Evolutionary conservation across 2,888 invertebrate species (phyloP), one percentile per base, ranked within the genome.

Genomic region (Xestia rhomboidea): DNA sequence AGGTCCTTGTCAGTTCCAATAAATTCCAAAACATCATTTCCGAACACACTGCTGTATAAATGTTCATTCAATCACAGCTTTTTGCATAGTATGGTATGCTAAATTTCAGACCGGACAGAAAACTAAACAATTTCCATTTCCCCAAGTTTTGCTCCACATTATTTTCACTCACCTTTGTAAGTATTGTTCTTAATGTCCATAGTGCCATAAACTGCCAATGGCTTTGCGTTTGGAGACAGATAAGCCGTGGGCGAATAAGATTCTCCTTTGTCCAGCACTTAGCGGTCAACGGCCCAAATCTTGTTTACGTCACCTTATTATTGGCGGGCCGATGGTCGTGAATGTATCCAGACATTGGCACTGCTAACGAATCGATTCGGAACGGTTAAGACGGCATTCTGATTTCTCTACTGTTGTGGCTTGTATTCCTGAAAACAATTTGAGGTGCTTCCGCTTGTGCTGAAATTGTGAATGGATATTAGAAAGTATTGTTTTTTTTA

Each of bases 231-330:
- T 78, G 71, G 66, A 51, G 69, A 76, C 76, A n/a, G 71, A 76
- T 85, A 82, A 81, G 69, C 79, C 63, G 89, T 87, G 86, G 89
- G 90, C 88, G 89, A 90, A 90, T 88, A 77, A 87, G 89, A 88
- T 89, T 90, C 88, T 91, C 90, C 90, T 91, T 94, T 93, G 92
- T 92, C 89, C 89, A 88, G 87, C 73, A 86, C 79, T 84, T 85
- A 77, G 86, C 93, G 94, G 95, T 95, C 95, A 94, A 92, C 84
- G 94, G 90, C 93, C 95, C 84, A 93, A 92, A 93, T 93, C 87
- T 90, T 89, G 91, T 93, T 93, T 92, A 90, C 93, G 93, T 93
- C 94, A 93, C 89, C 90, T 91, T 92, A 92, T 92, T 92, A 93
- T 91, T 91, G 88, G 82, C 87, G 84, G 86, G 88, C 82, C 90